Base-by-base conservation (phyloP, 1,140 invertebrate genomes). In the Drosophila lini region DNA sequence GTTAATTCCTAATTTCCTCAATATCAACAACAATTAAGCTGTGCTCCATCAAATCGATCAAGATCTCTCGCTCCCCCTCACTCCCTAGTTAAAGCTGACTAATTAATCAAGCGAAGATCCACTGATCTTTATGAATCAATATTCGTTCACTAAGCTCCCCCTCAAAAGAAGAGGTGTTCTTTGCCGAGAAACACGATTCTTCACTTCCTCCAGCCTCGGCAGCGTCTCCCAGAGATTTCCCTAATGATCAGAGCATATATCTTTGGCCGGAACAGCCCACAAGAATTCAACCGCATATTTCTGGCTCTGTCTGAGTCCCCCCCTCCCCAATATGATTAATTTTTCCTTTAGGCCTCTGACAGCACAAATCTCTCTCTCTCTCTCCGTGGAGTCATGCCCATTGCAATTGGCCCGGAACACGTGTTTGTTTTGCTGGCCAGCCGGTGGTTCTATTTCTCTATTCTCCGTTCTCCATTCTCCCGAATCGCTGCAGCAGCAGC, bases 401-500 rank as follows among this genome's bases (percentile, higher is more conserved):
- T 86, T 81, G 82, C 82, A 85, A 86, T 78, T 86, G 81, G 81
- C 59, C 73, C 50, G 59, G 62, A 86, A 79, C 83, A 88, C 82
- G 83, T 86, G 82, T 88, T 86, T 70, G 58, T 41, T 52, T 52
- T 25, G 7, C 45, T 28, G 22, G 34, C 36, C 59, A 47, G 60
- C 19, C n/a, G 57, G 56, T 70, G 41, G 38, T 47, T 40, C 31
- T 42, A 57, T 44, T 44, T 47, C 16, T 25, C 47, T 10, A 6
- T 19, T 61, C 58, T 42, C n/a, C 40, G 36, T 48, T 67, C 41
- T 67, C 59, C 34, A 67, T 57, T 81, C 56, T 65, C 69, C 48
- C 28, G 83, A 88, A 88, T 88, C 81, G 85, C 81, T 74, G 81
- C 83, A 88, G 83, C 80, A 79, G 79, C 81, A 84, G 83, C 81